A percentile compares a stretch with the other conserved stretches of the same genome.
Conservation (phyloP, 2,797 vertebrate species). For the Crocidura indochinensis region DNA sequence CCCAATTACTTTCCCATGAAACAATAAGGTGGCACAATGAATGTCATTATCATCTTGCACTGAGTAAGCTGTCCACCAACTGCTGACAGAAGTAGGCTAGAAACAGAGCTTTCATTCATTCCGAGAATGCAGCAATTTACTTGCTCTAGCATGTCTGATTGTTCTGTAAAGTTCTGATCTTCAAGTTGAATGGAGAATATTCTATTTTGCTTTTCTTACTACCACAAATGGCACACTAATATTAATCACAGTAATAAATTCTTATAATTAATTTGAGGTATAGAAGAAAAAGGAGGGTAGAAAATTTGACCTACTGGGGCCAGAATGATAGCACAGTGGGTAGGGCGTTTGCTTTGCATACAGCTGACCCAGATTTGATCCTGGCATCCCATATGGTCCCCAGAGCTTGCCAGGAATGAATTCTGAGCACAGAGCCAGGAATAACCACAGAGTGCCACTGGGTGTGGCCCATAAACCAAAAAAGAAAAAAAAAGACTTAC, state of each 20-base stretch:
- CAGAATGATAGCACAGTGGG: no score
- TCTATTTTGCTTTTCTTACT: not conserved
- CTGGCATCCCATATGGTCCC: no score
- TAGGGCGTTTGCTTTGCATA: no score
- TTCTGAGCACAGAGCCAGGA: no score
- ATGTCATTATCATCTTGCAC: not conserved
- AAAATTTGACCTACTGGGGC: constrained; percentile 13
- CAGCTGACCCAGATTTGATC: no score
- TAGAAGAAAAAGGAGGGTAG: not conserved
- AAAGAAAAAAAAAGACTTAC: no score
- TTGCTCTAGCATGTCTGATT: constrained; percentile 14
- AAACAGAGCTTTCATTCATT: constrained; percentile 7
- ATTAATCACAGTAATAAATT: constrained; percentile 22
- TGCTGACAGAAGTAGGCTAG: not conserved
- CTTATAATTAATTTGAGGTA: constrained; percentile 53
- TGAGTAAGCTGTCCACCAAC: not conserved
- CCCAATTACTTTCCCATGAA: constrained; percentile 37
- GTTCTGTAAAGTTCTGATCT: constrained; percentile 8
- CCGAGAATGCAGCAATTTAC: not conserved
- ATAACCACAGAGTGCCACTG: no score
- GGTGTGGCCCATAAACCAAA: no score
- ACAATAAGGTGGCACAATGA: not conserved
- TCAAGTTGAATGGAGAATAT: constrained; percentile 13
- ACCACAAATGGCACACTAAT: not conserved
- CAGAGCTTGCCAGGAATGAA: no score